Conservation (phyloP, 2,113 vertebrate genomes). For the Lophochroa leadbeateri region DNA sequence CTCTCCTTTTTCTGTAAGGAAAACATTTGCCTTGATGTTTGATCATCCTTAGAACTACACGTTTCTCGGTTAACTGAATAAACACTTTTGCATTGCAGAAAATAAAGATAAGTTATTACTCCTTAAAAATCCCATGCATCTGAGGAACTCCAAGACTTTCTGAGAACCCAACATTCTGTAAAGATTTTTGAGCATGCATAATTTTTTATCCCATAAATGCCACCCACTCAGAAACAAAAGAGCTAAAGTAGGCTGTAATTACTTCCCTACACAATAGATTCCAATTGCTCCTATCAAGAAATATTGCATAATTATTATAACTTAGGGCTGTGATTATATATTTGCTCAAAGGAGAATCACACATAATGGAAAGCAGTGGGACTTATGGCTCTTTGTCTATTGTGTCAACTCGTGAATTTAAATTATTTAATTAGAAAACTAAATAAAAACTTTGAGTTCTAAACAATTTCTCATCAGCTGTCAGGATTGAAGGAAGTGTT, state of each 20-base stretch:
- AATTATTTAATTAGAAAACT: slow-evolving; percentile 64
- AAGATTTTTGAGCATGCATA: slow-evolving; percentile 23
- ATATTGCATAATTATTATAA: slow-evolving; percentile 74
- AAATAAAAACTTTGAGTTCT: slow-evolving; percentile 17
- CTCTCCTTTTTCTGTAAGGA: background rate
- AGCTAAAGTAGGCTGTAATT: slow-evolving; percentile 60
- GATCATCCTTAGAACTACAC: background rate
- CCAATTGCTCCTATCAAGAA: slow-evolving; percentile 63
- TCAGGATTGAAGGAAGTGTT: background rate
- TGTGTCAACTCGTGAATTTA: slow-evolving; percentile 48
- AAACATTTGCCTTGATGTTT: background rate
- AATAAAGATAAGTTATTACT: background rate
- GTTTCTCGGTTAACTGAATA: background rate
- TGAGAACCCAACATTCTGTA: background rate
- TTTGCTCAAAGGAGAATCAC: slow-evolving; percentile 59
- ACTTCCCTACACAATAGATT: slow-evolving; percentile 60
- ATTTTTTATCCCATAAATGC: slow-evolving; percentile 51
- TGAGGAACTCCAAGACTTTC: background rate
- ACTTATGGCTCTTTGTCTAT: slow-evolving; percentile 29
- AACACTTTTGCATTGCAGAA: background rate
- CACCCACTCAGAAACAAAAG: slow-evolving; percentile 58
- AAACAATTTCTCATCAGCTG: background rate
- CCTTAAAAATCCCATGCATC: background rate
- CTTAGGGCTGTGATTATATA: slow-evolving; percentile 60
- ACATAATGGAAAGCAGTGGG: slow-evolving; percentile 16